A percentile compares a stretch with the other conserved stretches of the same genome.
phyloP scores from a whole-genome alignment of 2,888 invertebrate genomes.

The Hofmannophila pseudospretella region DNA sequence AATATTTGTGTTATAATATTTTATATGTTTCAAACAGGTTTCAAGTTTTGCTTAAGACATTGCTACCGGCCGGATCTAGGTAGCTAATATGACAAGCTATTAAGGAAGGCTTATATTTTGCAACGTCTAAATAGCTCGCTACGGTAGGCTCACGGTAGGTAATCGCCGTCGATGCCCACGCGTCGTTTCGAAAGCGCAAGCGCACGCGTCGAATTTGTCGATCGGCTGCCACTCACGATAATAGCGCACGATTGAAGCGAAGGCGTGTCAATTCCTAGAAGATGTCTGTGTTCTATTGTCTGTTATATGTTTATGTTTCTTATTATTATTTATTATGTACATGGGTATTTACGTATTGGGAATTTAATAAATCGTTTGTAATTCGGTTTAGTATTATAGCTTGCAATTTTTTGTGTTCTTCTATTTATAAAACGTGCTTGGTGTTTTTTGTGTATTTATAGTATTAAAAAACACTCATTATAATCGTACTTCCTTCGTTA shows the following conservation, averaged over 20 bases:
- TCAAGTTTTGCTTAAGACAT: no score
- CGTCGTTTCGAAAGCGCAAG: conserved; percentile 21
- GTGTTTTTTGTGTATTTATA: no score
- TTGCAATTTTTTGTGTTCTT: no score
- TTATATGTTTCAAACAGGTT: no score
- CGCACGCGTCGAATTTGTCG: conserved; percentile 13
- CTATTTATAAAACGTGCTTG: no score
- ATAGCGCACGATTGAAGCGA: conserved; percentile 4
- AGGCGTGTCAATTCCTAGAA: conserved; percentile 2
- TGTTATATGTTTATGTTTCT: conserved; percentile 1
- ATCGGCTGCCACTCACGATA: conserved; percentile 27
- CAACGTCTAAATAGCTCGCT: conserved; percentile 11
- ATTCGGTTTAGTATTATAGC: no score
- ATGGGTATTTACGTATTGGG: no score
- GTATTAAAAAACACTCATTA: no score
- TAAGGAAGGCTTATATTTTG: conserved; percentile 9
- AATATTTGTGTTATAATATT: no score
- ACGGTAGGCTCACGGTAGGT: conserved; percentile 20
- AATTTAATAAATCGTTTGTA: no score
- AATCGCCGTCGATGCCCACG: conserved; percentile 22
- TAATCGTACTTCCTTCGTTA: no score
- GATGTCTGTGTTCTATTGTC: conserved; percentile 3
- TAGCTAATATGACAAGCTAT: neutral
- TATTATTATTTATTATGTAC: neutral
- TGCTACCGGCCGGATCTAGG: neutral